Evolutionary conservation across 2,113 vertebrate species (phyloP).

Genomic region (Rhea americana): DNA sequence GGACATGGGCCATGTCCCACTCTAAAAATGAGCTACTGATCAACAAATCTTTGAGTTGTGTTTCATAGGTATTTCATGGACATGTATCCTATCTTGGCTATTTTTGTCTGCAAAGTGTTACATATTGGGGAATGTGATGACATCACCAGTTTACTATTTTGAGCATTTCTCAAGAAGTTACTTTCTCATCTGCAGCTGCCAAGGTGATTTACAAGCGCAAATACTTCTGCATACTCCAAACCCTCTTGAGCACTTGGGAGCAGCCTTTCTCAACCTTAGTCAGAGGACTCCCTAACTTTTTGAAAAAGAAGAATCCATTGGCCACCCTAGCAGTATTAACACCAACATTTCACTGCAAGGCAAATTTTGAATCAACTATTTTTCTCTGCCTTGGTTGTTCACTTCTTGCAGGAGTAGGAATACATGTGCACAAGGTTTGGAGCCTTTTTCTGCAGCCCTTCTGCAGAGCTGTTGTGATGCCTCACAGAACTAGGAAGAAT

Average conservation of each 20-base stretch:
- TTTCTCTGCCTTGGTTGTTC: neutral
- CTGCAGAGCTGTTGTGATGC: neutral
- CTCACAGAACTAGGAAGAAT: neutral
- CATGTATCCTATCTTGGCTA: neutral
- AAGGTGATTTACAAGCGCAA: neutral
- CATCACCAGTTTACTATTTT: neutral
- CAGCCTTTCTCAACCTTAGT: fast-evolving
- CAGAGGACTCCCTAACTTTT: neutral
- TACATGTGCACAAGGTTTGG: fast-evolving
- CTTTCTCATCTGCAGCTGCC: neutral
- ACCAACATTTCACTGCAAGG: neutral
- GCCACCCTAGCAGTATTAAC: neutral
- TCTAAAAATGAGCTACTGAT: neutral
- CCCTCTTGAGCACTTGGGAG: neutral
- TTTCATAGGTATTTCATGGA: neutral
- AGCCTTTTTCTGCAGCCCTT: neutral
- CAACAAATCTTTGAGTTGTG: neutral
- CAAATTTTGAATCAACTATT: neutral
- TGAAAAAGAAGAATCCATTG: neutral
- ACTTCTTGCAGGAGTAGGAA: neutral
- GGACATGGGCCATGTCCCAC: neutral
- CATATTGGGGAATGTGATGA: neutral
- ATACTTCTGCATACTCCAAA: neutral
- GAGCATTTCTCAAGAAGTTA: neutral
- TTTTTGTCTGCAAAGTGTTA: neutral